These are phyloP conservation scores for Plemyria rubiginata DNA, from an alignment of 2,888 invertebrate species.

Conservation along the genomic window DNA sequence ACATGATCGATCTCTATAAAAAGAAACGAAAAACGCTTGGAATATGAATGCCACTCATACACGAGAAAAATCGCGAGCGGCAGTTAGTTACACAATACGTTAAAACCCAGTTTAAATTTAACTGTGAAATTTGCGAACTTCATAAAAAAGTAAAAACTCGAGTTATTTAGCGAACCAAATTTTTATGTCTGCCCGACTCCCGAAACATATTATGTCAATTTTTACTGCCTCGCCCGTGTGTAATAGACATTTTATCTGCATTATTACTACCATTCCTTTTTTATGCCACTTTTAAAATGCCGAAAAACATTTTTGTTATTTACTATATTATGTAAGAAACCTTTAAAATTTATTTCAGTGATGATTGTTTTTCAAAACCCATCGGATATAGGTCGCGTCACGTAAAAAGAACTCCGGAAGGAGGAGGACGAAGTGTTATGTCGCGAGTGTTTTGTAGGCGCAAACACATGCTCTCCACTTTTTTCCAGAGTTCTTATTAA, in stretches of 20 bases:
- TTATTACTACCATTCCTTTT: slow-evolving; percentile 61
- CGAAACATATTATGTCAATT: slow-evolving; percentile 61
- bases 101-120: neutral
- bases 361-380: too few species aligned
- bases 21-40: too few species aligned
- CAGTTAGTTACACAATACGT: too few species aligned
- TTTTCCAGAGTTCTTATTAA: too few species aligned
- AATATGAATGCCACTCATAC: too few species aligned
- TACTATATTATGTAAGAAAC: neutral
- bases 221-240: slow-evolving; percentile 60
- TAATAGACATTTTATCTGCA: slow-evolving; percentile 60
- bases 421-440: too few species aligned
- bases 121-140: slow-evolving; percentile 19
- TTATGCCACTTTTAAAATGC: slow-evolving; percentile 55
- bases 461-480: too few species aligned
- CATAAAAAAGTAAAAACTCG: slow-evolving; percentile 49
- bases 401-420: too few species aligned
- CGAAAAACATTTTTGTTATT: slow-evolving; percentile 28
- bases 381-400: too few species aligned
- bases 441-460: too few species aligned
- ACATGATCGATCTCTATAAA: too few species aligned
- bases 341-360: neutral
- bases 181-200: slow-evolving; percentile 53
- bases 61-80: too few species aligned
- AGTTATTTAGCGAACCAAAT: slow-evolving; percentile 54